Evolutionary conservation across 2,113 vertebrate genomes (phyloP), one percentile per base, ranked within the genome.

Genomic region (Mustela lutreola): DNA sequence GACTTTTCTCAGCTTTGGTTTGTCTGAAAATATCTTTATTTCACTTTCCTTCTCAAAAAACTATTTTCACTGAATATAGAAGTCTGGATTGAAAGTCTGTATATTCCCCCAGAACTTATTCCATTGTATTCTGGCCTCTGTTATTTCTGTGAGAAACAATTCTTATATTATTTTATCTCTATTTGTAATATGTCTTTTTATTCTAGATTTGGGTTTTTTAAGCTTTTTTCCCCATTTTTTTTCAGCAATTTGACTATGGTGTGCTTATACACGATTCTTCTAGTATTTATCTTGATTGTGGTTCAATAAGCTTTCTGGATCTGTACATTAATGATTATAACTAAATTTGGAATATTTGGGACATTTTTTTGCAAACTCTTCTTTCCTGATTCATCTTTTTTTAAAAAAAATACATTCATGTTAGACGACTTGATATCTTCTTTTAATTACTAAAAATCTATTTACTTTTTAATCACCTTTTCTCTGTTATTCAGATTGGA

Each of bases 21-120:
- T 93, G 36, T 50, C n/a, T 79, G 28, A 76, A 96, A 87, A 63
- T 39, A 31, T 22, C 19, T 90, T 91, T 75, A 36, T 56, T 96
- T 62, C 63, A 94, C 14, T 26, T 48, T 84, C 7, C 62, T 91
- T 94, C 19, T 62, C 10, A 58, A 80, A 65, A 36, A 28, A 14
- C 7, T 53, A 8, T 42, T 67, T 89, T 39, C 62, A 81, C 14
- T 56, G 5, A 56, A 18, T 81, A 50, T 15, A 24, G 21, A 65
- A 56, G 42, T 82, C 50, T 96, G 16, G 1, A 0, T 82, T 53
- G 5, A 42, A 24, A 53, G 21, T 81, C 28, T 76, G 11, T 53
- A 15, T 60, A 70, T 67, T 75, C 1, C 14, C 53, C 36, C 48
- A 84, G 58, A 48, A 75, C 26, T 70, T 33, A n/a, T 67, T 65